A percentile compares a stretch with the other conserved stretches of the same genome.
phyloP scores from a whole-genome alignment of 2,888 invertebrate genomes.

The Oscheius sp. region DNA sequence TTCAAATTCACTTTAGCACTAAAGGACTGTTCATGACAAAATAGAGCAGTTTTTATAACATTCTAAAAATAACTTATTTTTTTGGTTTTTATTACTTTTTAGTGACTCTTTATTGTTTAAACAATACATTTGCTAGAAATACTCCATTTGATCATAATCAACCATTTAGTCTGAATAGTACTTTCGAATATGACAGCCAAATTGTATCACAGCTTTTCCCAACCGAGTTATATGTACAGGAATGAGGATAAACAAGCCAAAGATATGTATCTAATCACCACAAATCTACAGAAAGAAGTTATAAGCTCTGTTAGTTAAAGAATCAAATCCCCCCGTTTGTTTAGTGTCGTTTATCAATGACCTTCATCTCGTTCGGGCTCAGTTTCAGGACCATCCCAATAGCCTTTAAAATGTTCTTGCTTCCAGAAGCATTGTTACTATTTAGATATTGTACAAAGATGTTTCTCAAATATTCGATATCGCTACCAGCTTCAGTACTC shows the following conservation, averaged over 20 bases:
- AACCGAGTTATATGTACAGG: neutral
- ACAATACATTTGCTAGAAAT: no score
- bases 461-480: conserved; percentile 87
- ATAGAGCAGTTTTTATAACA: no score
- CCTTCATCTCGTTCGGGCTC: conserved; percentile 79
- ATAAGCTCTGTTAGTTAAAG: neutral
- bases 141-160: no score
- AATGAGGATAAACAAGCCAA: neutral
- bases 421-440: conserved; percentile 78
- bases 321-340: neutral
- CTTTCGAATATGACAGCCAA: neutral
- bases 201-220: neutral
- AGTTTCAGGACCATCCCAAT: conserved; percentile 85
- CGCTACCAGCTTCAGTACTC: conserved; percentile 72
- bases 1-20: no score
- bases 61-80: no score
- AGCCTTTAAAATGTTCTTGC: conserved; percentile 86
- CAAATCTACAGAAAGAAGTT: neutral
- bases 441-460: conserved; percentile 84
- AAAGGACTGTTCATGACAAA: no score
- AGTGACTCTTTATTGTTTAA: no score
- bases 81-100: no score
- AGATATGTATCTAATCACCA: neutral
- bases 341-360: conserved; percentile 45
- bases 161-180: no score